Evolutionary conservation across 2,113 vertebrate species (phyloP), one percentile per base, ranked within the genome.

Genomic region (Rhinopomastus cyanomelas): DNA sequence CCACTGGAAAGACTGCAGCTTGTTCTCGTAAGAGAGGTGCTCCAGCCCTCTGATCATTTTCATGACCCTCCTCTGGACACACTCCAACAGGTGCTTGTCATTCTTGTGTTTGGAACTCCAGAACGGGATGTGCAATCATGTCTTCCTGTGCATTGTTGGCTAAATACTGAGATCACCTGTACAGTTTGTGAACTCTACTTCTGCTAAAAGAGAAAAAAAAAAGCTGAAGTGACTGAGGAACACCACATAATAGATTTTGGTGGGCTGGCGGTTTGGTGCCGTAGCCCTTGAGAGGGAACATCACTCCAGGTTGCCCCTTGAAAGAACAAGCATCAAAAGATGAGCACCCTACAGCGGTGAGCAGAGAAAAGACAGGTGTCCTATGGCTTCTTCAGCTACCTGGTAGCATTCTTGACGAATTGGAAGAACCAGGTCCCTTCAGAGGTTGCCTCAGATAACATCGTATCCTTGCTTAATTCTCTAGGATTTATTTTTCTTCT

Each of bases 191-290:
- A 53, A 49, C 44, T 53, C 2, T 37, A 42, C 16, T 51, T 87
- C 17, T 67, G n/a, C 37, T 81, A 32, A 71, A 81, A 72, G 5
- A 32, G 56, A 37, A 52, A 49, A 48, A 44, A 39, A n/a, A 59
- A 62, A 17, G 12, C 29, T 51, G 9, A 66, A 65, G 20, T 0
- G 1, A 27, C 6, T 27, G 8, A 16, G 7, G 6, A 71, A 30
- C 15, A 66, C 25, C 9, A 51, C 32, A 29, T 56, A 30, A 26
- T 22, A 12, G 29, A 67, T 66, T 65, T 49, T 1, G 1, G 21
- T 30, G 49, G 44, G 25, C 25, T 65, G 22, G n/a, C n/a, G 19
- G 16, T 52, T 12, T 27, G 8, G 8, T 67, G 15, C 20, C 2
- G 0, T 17, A 8, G 26, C 32, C 34, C 27, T 11, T 44, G 39